These are phyloP conservation scores for Tolmerus cingulatus DNA, from an alignment of 2,888 invertebrate genomes.

Conservation along the genomic window DNA sequence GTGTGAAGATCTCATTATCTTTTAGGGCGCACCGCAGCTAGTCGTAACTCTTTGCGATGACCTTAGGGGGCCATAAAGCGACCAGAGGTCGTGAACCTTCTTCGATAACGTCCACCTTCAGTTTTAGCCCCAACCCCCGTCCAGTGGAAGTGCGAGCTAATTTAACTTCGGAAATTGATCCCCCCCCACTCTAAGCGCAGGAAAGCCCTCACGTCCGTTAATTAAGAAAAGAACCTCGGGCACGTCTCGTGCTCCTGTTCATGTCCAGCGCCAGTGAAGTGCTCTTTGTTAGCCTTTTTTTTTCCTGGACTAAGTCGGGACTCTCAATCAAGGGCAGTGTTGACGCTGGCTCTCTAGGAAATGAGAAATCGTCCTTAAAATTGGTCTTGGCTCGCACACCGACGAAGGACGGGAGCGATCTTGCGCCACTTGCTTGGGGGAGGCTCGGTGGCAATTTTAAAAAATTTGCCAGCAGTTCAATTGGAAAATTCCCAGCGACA, in stretches of 20 bases:
- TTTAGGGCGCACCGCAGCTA: neutral
- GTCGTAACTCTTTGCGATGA: neutral
- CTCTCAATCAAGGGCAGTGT: constrained; percentile 33
- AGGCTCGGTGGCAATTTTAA: constrained; percentile 36
- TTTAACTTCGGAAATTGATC: constrained; percentile 37
- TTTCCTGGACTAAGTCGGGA: neutral
- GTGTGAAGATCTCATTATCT: neutral
- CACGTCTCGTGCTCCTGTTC: neutral
- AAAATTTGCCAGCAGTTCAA: constrained; percentile 42
- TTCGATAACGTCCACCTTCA: neutral
- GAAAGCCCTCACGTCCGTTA: constrained; percentile 28
- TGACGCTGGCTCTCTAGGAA: constrained; percentile 21
- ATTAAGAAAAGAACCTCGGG: constrained; percentile 18
- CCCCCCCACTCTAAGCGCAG: neutral
- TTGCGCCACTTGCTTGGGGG: neutral
- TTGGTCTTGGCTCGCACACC: neutral
- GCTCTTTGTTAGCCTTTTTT: neutral
- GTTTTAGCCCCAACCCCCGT: neutral
- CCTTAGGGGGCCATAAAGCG: neutral
- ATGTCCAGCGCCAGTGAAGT: neutral
- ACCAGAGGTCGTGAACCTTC: neutral
- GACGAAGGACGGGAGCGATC: neutral
- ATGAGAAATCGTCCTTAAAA: constrained; percentile 35
- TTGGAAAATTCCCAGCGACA: constrained; percentile 39
- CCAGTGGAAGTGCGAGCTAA: constrained; percentile 17